phyloP scores from a whole-genome alignment of 2,797 vertebrate genomes.

The Podarcis lilfordi region DNA sequence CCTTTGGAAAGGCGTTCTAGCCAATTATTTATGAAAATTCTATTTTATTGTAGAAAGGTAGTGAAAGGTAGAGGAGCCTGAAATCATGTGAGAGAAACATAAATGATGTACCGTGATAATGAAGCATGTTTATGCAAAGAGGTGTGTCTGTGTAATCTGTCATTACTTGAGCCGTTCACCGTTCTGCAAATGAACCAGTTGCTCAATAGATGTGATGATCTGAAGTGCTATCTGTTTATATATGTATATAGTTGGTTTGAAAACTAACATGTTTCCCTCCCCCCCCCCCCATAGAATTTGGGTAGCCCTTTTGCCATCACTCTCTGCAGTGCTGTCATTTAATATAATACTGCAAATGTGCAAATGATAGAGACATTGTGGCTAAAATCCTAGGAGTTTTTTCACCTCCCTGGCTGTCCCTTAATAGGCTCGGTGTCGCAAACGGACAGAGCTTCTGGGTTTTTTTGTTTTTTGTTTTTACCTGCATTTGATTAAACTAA shows the following conservation, averaged over 20 bases:
- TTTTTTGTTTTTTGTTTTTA: neutral
- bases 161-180: neutral
- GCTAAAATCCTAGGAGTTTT: neutral
- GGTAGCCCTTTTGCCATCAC: neutral
- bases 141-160: conserved; percentile 9
- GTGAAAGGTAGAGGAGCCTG: neutral
- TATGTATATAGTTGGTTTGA: neutral
- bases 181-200: neutral
- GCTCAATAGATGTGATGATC: neutral
- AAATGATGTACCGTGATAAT: neutral
- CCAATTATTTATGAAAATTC: neutral
- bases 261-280: neutral
- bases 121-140: neutral
- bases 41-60: neutral
- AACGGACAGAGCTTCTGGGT: neutral
- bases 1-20: neutral
- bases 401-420: neutral
- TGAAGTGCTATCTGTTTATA: neutral
- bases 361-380: neutral
- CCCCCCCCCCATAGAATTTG: no score
- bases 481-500: conserved; percentile 13
- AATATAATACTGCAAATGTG: neutral
- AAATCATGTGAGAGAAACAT: neutral
- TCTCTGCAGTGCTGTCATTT: neutral
- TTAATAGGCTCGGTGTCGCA: neutral